Percentiles rank a stretch among this genome's conserved stretches.
phyloP scores from a whole-genome alignment of 2,888 invertebrate species.

The Platycheirus albimanus region DNA sequence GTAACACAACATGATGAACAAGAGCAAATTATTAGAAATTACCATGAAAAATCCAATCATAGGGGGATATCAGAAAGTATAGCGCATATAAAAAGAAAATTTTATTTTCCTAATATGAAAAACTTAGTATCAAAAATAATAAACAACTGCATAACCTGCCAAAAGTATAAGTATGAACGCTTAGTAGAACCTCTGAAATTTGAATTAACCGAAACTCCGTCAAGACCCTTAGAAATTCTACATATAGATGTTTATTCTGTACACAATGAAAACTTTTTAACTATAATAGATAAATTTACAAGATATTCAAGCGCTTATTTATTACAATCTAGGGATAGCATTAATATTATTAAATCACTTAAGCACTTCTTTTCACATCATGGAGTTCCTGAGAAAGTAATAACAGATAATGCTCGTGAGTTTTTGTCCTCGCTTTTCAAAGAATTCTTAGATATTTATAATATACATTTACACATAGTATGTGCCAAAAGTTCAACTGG shows the following conservation, averaged over 20 bases:
- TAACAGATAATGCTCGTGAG: conserved; percentile 33
- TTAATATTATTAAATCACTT: no score
- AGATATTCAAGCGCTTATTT: no score
- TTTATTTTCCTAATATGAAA: conserved; percentile 64
- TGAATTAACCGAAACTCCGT: conserved; percentile 26
- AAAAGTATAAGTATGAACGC: conserved; percentile 66
- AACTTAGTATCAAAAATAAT: conserved; percentile 35
- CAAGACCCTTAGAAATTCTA: not conserved
- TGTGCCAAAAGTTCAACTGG: conserved; percentile 38
- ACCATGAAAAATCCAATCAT: conserved; percentile 44
- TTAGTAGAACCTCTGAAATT: conserved; percentile 40
- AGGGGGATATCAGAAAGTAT: conserved; percentile 43
- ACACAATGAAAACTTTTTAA: conserved; percentile 16
- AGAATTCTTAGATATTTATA: conserved; percentile 20
- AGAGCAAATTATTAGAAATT: conserved; percentile 35
- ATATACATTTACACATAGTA: conserved; percentile 28
- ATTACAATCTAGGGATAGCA: no score
- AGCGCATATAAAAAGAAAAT: conserved; percentile 37
- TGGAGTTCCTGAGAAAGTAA: conserved; percentile 11
- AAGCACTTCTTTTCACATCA: no score
- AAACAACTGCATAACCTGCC: conserved; percentile 51
- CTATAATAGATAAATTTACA: no score
- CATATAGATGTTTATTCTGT: conserved; percentile 7
- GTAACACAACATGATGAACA: conserved; percentile 38
- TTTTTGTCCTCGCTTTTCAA: conserved; percentile 32